These are phyloP conservation scores for Myzus persicae DNA, from an alignment of 1,140 invertebrate species.

Conservation along the genomic window DNA sequence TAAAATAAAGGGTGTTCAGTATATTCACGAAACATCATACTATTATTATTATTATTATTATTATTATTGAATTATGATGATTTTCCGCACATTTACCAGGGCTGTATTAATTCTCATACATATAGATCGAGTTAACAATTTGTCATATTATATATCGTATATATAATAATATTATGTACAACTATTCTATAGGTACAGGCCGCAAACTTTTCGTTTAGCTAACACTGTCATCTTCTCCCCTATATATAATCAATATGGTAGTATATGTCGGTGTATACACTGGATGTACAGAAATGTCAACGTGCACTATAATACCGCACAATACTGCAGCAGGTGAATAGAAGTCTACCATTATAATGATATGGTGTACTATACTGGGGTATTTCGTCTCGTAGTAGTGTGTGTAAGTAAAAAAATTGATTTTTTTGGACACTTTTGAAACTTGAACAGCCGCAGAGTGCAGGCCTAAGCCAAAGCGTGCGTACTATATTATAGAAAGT, in stretches of 20 bases:
- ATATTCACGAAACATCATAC: background rate
- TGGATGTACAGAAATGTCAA: background rate
- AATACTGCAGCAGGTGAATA: background rate
- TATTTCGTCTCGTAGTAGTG: background rate
- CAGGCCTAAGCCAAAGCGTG: background rate
- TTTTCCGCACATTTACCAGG: background rate
- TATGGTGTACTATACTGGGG: background rate
- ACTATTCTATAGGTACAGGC: background rate
- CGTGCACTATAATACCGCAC: background rate
- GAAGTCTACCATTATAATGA: background rate
- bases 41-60: background rate
- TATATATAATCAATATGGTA: background rate
- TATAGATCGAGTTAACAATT: background rate
- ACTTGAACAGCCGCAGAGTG: background rate
- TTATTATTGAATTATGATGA: background rate
- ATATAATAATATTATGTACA: background rate
- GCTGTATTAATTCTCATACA: background rate
- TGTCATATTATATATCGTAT: background rate
- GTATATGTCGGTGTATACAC: background rate
- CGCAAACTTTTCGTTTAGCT: background rate
- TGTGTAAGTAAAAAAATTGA: conserved; percentile 45
- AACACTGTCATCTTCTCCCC: conserved; percentile 19
- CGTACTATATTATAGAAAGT: background rate
- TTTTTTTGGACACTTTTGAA: conserved; percentile 28
- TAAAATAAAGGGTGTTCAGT: too few relatives aligned